Evolutionary conservation across 1,140 invertebrate genomes (phyloP).

Genomic region (Hesperophylax magnus): DNA sequence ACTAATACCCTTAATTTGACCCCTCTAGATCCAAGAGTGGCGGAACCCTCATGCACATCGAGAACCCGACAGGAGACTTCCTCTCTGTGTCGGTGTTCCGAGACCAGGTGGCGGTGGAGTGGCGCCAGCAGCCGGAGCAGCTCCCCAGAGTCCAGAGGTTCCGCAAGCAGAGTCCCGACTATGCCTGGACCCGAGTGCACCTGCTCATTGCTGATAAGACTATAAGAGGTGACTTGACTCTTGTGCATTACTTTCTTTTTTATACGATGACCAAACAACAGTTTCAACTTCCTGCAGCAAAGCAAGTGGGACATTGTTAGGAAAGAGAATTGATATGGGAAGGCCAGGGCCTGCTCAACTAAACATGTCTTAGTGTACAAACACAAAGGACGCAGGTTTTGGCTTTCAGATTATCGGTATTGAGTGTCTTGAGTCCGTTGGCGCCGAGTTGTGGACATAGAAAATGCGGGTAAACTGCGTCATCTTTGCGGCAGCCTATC

Average conservation of each 20-base stretch:
- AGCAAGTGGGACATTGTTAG: not conserved
- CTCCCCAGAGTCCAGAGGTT: constrained; percentile 69
- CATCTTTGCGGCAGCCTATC: too few species aligned
- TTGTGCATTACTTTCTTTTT: not conserved
- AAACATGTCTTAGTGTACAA: too few species aligned
- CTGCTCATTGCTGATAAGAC: constrained; percentile 64
- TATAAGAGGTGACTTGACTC: constrained; percentile 56
- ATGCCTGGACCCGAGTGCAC: constrained; percentile 78
- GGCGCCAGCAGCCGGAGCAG: constrained; percentile 71
- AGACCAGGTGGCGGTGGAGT: constrained; percentile 78
- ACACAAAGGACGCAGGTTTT: too few species aligned
- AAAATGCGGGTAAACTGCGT: too few species aligned
- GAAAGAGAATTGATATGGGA: too few species aligned
- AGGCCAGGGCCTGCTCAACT: too few species aligned
- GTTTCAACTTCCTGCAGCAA: too few species aligned
- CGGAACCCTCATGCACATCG: constrained; percentile 77
- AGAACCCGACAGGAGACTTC: constrained; percentile 64
- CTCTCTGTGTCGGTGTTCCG: constrained; percentile 78
- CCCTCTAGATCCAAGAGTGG: constrained; percentile 76
- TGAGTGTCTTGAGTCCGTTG: too few species aligned
- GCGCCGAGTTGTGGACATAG: too few species aligned
- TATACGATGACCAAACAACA: too few species aligned
- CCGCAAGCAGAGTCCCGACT: constrained; percentile 74
- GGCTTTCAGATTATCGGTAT: too few species aligned
- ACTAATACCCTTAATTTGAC: not conserved